These are phyloP conservation scores for Sandelia bainsii DNA, from an alignment of 2,797 vertebrate genomes.

Conservation along the genomic window DNA sequence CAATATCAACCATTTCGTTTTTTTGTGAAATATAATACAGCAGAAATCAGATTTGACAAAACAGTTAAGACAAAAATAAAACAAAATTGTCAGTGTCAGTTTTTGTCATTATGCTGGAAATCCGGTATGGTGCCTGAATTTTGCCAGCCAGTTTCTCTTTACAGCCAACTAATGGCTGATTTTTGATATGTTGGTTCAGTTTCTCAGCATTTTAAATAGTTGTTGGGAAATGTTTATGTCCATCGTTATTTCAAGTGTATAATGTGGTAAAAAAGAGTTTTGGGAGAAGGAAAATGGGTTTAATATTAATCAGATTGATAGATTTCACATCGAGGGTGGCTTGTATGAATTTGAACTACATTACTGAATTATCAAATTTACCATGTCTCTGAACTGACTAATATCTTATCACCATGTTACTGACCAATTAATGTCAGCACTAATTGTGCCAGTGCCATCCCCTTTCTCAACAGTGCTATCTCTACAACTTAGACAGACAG, in stretches of 20 bases:
- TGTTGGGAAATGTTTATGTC: background rate
- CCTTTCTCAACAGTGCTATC: too few relatives aligned
- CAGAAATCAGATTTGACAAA: background rate
- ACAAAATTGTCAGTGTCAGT: background rate
- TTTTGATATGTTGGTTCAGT: slow-evolving; percentile 1
- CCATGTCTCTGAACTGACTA: background rate
- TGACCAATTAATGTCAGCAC: background rate
- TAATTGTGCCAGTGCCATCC: background rate
- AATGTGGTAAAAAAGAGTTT: background rate
- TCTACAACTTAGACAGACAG: too few relatives aligned
- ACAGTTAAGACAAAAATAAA: background rate
- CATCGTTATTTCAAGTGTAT: background rate
- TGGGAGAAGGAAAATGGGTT: background rate
- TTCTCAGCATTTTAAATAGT: background rate
- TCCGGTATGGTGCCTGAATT: background rate
- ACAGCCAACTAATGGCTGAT: background rate
- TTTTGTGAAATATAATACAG: background rate
- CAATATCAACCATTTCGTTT: background rate
- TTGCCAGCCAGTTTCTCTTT: slow-evolving; percentile 8
- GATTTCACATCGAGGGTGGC: background rate
- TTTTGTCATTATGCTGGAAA: background rate
- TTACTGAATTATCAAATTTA: background rate
- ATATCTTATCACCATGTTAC: background rate
- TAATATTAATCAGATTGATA: background rate
- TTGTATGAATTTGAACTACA: background rate